phyloP scores from a whole-genome alignment of 2,888 invertebrate species.

The Cataglyphis cursor region DNA sequence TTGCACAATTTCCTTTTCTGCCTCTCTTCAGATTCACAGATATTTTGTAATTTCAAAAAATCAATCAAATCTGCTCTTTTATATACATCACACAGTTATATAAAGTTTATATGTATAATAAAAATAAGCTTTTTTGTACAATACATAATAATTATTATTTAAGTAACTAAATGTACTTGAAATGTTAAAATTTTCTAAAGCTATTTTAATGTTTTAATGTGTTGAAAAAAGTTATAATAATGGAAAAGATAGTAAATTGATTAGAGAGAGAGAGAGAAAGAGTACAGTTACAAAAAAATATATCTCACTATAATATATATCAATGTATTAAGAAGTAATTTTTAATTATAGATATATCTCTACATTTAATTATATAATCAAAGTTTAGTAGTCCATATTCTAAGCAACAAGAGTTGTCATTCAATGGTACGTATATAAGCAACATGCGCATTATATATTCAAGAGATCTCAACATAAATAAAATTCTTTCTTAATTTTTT shows the following conservation, averaged over 20 bases:
- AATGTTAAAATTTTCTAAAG: background rate
- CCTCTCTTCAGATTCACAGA: background rate
- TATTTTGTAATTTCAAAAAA: background rate
- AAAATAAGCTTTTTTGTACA: background rate
- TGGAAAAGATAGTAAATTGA: background rate
- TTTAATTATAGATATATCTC: background rate
- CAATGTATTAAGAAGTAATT: background rate
- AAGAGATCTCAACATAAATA: background rate
- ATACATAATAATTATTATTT: background rate
- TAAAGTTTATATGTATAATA: background rate
- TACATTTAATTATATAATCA: background rate
- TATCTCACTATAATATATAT: background rate
- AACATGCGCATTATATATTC: background rate
- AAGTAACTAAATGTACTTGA: background rate
- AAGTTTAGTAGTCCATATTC: background rate
- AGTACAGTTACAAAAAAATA: too few relatives aligned
- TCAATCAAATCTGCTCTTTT: background rate
- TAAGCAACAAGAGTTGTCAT: background rate
- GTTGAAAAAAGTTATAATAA: background rate
- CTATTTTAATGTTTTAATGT: background rate
- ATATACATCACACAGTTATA: background rate
- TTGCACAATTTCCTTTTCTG: conserved; percentile 37
- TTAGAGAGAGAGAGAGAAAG: too few relatives aligned
- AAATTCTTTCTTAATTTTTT: background rate
- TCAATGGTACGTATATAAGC: background rate